Evolutionary conservation across 2,888 invertebrate genomes (phyloP).

Genomic region (Cheilosia scutellata): DNA sequence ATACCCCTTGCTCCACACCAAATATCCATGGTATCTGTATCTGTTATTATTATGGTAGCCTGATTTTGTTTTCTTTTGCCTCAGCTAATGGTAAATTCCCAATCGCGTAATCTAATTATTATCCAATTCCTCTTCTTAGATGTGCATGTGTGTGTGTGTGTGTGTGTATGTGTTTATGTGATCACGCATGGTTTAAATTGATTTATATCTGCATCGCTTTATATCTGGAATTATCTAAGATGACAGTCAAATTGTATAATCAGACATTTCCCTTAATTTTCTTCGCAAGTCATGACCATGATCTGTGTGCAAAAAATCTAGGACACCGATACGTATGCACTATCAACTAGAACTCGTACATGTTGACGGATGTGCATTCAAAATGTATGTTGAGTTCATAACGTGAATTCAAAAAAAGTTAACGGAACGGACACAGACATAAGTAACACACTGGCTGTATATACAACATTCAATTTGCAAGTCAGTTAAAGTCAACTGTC

Average conservation of each 20-base stretch:
- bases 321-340: conserved; percentile 11
- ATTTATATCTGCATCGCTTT: conserved; percentile 52
- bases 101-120: conserved; percentile 67
- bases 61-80: conserved; percentile 20
- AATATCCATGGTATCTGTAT: not conserved
- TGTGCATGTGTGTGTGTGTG: not conserved
- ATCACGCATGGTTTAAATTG: conserved; percentile 56
- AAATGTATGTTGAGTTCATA: conserved; percentile 36
- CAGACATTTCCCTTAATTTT: conserved; percentile 70
- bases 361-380: conserved; percentile 56
- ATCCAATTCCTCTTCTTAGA: conserved; percentile 45
- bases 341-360: conserved; percentile 31
- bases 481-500: conserved; percentile 54
- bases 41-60: conserved; percentile 1
- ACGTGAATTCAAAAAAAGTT: conserved; percentile 49
- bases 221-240: conserved; percentile 39
- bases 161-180: not conserved
- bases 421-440: conserved; percentile 47
- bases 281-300: conserved; percentile 71
- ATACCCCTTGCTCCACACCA: not conserved
- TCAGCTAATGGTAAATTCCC: conserved; percentile 36
- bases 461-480: conserved; percentile 57
- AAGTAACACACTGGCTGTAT: conserved; percentile 35
- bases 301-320: conserved; percentile 46
- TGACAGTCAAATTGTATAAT: conserved; percentile 69